These are phyloP conservation scores for Cydia fagiglandana DNA, from an alignment of 1,140 invertebrate species.

Conservation along the genomic window DNA sequence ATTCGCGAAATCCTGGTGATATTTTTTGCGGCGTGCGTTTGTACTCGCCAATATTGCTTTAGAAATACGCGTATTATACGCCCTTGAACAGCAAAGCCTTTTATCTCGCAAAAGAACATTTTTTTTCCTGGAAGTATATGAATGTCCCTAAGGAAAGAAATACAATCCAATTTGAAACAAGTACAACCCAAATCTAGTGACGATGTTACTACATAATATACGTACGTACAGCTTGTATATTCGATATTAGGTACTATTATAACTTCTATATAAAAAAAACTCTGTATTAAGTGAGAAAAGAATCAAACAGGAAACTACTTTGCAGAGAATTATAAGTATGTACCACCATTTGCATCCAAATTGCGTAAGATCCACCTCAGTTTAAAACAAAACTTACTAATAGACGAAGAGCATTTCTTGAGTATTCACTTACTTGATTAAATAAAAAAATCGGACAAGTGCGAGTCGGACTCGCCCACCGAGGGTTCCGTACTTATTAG, in stretches of 20 bases:
- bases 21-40: background rate
- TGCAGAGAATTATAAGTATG: no score
- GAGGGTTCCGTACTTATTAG: no score
- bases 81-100: conserved; percentile 10
- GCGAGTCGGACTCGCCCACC: no score
- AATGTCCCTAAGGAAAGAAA: background rate
- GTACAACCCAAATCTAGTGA: background rate
- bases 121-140: background rate
- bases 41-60: conserved; percentile 3
- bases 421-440: no score
- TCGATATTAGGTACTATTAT: background rate
- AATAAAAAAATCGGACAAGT: no score
- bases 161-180: conserved; percentile 6
- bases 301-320: no score
- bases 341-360: no score
- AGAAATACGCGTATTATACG: background rate
- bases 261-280: no score
- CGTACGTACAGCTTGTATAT: background rate
- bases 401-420: no score
- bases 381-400: no score
- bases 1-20: background rate
- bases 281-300: no score
- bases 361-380: no score
- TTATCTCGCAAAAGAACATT: conserved; percentile 1
- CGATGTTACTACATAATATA: background rate